Evolutionary conservation across 2,797 vertebrate genomes (phyloP).

Genomic region (Mormyrops attenuatus): DNA sequence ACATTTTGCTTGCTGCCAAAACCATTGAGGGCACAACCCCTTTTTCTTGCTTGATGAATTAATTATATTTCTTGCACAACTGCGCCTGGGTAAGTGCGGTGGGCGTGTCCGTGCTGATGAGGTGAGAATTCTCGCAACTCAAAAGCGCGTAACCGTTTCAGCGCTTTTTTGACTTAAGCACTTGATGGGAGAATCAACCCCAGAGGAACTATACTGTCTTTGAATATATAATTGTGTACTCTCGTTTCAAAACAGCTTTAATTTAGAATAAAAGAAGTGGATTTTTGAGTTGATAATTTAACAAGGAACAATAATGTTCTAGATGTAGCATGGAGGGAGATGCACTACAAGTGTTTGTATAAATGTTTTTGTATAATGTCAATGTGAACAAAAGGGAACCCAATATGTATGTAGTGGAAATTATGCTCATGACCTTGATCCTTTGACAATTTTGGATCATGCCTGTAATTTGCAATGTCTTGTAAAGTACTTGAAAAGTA

Average conservation of each 20-base stretch:
- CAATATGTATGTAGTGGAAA: slow-evolving; percentile 44
- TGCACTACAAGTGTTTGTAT: not conserved
- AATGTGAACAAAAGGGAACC: not conserved
- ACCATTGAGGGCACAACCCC: not conserved
- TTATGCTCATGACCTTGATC: slow-evolving; percentile 53
- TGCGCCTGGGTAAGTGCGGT: not conserved
- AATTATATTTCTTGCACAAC: not conserved
- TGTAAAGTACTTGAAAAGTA: slow-evolving; percentile 38
- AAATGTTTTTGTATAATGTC: not conserved
- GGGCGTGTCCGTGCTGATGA: not conserved
- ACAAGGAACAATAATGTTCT: not conserved
- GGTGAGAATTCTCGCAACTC: not conserved
- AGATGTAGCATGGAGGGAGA: not conserved
- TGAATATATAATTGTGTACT: not conserved
- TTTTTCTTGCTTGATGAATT: not conserved
- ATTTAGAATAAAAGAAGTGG: not conserved
- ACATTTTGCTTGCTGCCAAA: not conserved
- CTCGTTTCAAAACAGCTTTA: not conserved
- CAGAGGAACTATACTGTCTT: not conserved
- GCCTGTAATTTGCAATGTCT: slow-evolving; percentile 47
- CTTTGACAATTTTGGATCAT: slow-evolving; percentile 72
- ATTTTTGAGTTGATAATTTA: not conserved
- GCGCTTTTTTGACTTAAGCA: not conserved
- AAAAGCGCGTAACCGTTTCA: not conserved
- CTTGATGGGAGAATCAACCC: not conserved